A percentile compares a stretch with the other conserved stretches of the same genome.
phyloP scores from a whole-genome alignment of 1,140 invertebrate genomes.

The Globodera ellingtonae region DNA sequence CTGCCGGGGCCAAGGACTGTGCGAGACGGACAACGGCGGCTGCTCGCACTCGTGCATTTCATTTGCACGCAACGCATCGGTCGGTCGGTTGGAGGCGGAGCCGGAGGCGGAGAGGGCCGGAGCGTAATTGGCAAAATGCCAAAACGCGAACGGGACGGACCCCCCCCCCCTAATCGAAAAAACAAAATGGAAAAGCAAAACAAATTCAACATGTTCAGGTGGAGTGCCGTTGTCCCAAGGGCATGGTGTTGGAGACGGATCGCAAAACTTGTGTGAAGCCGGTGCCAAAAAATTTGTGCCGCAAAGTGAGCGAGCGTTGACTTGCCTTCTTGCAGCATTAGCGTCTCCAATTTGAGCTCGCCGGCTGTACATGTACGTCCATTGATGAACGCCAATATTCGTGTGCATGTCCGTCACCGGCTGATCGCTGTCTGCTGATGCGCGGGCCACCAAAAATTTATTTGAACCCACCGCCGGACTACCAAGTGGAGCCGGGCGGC shows the following conservation, averaged over 20 bases:
- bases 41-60: conserved; percentile 64
- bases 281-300: conserved; percentile 61
- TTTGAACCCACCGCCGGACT: conserved; percentile 53
- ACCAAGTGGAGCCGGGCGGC: conserved; percentile 56
- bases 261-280: conserved; percentile 63
- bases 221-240: conserved; percentile 61
- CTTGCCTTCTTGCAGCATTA: not conserved
- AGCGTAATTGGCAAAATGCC: too few relatives aligned
- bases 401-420: conserved; percentile 53
- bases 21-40: conserved; percentile 60
- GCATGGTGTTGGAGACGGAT: conserved; percentile 58
- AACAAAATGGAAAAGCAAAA: too few relatives aligned
- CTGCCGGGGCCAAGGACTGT: conserved; percentile 59
- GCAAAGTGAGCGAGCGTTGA: conserved; percentile 34
- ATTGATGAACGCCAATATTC: conserved; percentile 58
- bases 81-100: not conserved
- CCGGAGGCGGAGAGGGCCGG: too few relatives aligned
- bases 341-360: conserved; percentile 25
- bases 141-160: too few relatives aligned
- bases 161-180: too few relatives aligned
- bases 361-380: conserved; percentile 57
- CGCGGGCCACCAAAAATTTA: conserved; percentile 63
- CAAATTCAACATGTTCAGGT: conserved; percentile 16
- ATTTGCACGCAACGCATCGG: conserved; percentile 47
- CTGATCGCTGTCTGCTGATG: conserved; percentile 56